Evolutionary conservation across 2,113 vertebrate species (phyloP).

Genomic region (Callionymus lyra): DNA sequence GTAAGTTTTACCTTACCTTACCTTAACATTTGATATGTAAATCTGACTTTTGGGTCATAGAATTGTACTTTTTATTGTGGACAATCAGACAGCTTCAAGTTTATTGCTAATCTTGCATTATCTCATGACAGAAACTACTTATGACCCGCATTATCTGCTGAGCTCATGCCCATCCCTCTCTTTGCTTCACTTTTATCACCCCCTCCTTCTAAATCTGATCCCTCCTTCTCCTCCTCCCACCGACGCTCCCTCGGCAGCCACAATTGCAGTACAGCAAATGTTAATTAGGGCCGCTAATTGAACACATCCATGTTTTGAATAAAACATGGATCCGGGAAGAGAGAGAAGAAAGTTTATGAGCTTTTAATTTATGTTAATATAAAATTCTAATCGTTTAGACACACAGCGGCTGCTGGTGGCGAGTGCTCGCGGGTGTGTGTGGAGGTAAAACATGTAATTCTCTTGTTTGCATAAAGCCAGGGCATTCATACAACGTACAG

Average conservation of each 20-base stretch:
- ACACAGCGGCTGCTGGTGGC: conserved; percentile 1
- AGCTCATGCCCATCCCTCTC: background rate
- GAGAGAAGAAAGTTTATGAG: conserved; percentile 49
- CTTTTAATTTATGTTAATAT: conserved; percentile 51
- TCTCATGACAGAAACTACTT: too few relatives aligned
- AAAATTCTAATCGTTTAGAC: conserved; percentile 25
- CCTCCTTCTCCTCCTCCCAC: conserved; percentile 1
- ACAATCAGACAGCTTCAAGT: too few relatives aligned
- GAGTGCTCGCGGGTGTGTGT: conserved; percentile 11
- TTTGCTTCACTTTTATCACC: background rate
- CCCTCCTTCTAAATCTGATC: conserved; percentile 10
- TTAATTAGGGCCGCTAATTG: conserved; percentile 56
- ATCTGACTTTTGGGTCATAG: too few relatives aligned
- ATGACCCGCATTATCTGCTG: too few relatives aligned
- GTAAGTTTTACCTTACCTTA: too few relatives aligned
- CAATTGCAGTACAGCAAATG: conserved; percentile 20
- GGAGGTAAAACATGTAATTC: conserved; percentile 9
- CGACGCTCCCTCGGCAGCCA: conserved; percentile 6
- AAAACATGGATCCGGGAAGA: conserved; percentile 48
- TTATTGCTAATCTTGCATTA: too few relatives aligned
- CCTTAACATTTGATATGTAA: too few relatives aligned
- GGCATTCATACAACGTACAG: conserved; percentile 7
- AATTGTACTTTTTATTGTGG: too few relatives aligned
- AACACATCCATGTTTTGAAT: conserved; percentile 55
- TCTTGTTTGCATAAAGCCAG: background rate